Evolutionary conservation across 2,888 invertebrate genomes (phyloP).

Genomic region (Andrena praecox): DNA sequence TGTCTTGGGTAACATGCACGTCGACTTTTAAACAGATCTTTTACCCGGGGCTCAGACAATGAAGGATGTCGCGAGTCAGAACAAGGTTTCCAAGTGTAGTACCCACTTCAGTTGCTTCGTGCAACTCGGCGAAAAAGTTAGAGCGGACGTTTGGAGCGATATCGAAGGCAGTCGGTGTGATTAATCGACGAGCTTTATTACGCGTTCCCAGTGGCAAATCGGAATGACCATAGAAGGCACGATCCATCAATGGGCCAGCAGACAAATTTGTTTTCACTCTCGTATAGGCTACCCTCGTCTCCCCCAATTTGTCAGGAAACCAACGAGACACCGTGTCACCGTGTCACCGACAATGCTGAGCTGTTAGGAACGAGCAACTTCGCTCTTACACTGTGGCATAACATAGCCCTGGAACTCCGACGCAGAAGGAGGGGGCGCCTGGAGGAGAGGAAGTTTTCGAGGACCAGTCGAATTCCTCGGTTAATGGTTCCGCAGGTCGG

Average conservation of each 20-base stretch:
- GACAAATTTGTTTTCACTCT: conserved; percentile 70
- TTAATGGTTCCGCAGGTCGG: conserved; percentile 44
- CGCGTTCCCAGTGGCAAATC: conserved; percentile 15
- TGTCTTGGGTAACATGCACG: neutral
- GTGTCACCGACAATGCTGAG: conserved; percentile 72
- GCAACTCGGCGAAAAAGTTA: neutral
- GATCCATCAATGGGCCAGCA: conserved; percentile 54
- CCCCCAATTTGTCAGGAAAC: conserved; percentile 77
- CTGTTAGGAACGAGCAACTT: conserved; percentile 65
- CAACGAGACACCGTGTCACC: conserved; percentile 68
- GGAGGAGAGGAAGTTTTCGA: conserved; percentile 24
- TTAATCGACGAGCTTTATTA: conserved; percentile 20
- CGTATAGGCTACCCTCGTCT: conserved; percentile 53
- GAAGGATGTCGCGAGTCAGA: neutral
- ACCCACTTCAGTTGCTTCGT: neutral
- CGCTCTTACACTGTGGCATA: conserved; percentile 63
- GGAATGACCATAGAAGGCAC: conserved; percentile 31
- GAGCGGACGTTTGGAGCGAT: neutral
- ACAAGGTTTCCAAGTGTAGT: neutral
- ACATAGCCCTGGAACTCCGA: conserved; percentile 46
- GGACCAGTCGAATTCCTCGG: conserved; percentile 57
- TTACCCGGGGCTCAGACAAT: no score
- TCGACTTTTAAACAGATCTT: no score
- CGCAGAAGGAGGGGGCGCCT: conserved; percentile 23
- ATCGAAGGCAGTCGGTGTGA: conserved; percentile 1